These are phyloP conservation scores for Camponotus fellah DNA, from an alignment of 2,888 invertebrate genomes.

Conservation along the genomic window DNA sequence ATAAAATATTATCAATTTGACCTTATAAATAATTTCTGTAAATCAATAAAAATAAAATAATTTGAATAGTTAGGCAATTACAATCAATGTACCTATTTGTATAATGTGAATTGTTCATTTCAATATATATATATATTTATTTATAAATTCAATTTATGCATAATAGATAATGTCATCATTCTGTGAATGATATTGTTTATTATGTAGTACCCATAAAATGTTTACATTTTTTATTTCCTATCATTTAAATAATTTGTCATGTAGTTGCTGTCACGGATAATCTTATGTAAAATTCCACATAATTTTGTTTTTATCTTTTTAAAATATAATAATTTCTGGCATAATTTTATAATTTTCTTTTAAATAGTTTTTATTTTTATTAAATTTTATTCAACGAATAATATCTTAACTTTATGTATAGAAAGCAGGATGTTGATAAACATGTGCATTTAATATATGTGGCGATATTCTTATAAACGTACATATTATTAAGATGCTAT, in stretches of 20 bases:
- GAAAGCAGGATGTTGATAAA: background rate
- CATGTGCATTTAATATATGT: background rate
- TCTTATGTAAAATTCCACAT: background rate
- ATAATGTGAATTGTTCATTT: background rate
- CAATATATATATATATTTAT: background rate
- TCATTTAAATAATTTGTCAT: background rate
- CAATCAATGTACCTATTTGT: background rate
- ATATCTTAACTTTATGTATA: background rate
- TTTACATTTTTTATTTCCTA: background rate
- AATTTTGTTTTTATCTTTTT: background rate
- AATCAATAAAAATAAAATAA: constrained; percentile 26
- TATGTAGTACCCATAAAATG: background rate
- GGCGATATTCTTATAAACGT: background rate
- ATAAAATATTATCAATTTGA: constrained; percentile 3
- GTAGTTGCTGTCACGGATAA: background rate
- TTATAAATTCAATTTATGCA: no score
- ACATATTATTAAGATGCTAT: background rate
- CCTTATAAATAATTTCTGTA: constrained; percentile 7
- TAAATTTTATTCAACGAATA: constrained; percentile 1
- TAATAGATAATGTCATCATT: no score
- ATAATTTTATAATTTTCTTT: background rate
- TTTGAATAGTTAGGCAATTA: background rate
- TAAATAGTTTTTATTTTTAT: background rate
- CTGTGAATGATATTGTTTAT: background rate
- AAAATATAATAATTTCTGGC: background rate